Evolutionary conservation across 2,888 invertebrate genomes (phyloP), one percentile per base, ranked within the genome.

Genomic region (Epirrhoe alternata): DNA sequence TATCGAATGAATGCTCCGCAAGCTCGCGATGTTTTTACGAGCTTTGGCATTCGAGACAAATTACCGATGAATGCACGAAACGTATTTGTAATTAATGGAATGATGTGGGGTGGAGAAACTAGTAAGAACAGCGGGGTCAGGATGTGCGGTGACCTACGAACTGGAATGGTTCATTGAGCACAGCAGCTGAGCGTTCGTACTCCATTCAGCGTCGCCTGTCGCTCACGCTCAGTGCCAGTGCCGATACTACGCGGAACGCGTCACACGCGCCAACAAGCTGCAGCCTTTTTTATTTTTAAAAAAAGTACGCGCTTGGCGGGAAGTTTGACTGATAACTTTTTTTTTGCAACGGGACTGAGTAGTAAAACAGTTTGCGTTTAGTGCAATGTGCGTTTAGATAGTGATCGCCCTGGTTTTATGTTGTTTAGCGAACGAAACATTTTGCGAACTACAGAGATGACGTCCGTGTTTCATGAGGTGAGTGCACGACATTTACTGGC

Each of bases 81-180:
- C 50, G 52, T 55, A 67, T 66, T 61, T 49, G 51, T 67, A 60
- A 66, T 68, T 64, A 57, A 69, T 68, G 58, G 63, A 66, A 68
- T 64, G 60, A 68, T 68, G 24, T 87, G 84, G 86, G 86, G 85
- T 87, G 84, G 86, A 85, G 88, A 88, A 88, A 88, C 84, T 85
- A 81, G 79, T 74, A 81, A 80, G 78, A 81, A 77, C 82, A 83
- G 81, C 79, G 85, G 86, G 91, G 90, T 91, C 89, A 88, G 81
- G 84, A 87, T 86, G 84, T 85, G 82, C 79, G 81, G 84, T 85
- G 90, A 91, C 92, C 92, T 90, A 86, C 89, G 92, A 90, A 90
- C 92, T 87, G 84, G 82, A 85, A 86, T 88, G 89, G 85, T 90
- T 90, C 92, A 93, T 91, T 92, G 92, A 92, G 90, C 84, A 86